phyloP scores from a whole-genome alignment of 2,797 vertebrate species.

The Pseudomugil tenellus region DNA sequence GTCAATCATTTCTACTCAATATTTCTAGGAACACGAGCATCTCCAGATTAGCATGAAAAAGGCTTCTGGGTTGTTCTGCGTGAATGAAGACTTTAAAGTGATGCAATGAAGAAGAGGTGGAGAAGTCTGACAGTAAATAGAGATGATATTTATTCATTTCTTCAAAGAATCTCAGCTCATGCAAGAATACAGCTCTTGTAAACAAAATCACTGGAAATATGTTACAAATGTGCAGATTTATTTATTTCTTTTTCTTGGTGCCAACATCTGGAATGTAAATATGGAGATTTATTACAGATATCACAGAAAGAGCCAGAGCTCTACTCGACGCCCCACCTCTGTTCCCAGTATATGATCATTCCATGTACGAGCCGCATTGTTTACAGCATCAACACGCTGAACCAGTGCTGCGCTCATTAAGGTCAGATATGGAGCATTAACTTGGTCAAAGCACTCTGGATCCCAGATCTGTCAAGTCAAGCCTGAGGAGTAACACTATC shows the following conservation, averaged over 20 bases:
- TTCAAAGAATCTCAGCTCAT: slow-evolving; percentile 83
- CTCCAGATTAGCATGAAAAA: slow-evolving; percentile 11
- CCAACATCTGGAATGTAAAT: slow-evolving; percentile 85
- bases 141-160: slow-evolving; percentile 82
- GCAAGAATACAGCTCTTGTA: slow-evolving; percentile 89
- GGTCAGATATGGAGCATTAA: slow-evolving; percentile 32
- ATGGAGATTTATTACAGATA: slow-evolving; percentile 60
- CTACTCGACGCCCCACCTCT: neutral
- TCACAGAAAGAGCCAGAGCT: slow-evolving; percentile 32
- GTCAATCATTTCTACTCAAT: slow-evolving; percentile 34
- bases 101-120: neutral
- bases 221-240: slow-evolving; percentile 79
- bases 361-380: slow-evolving; percentile 25
- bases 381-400: slow-evolving; percentile 1
- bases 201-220: slow-evolving; percentile 85
- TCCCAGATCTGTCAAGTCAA: slow-evolving; percentile 16
- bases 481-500: slow-evolving; percentile 42
- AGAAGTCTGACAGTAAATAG: slow-evolving; percentile 71
- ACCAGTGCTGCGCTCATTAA: slow-evolving; percentile 3
- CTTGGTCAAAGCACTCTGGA: slow-evolving; percentile 31
- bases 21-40: slow-evolving; percentile 15
- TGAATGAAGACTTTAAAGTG: neutral
- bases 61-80: neutral
- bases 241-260: slow-evolving; percentile 57
- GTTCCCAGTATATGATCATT: slow-evolving; percentile 22